Conservation (phyloP, 2,113 vertebrate genomes). For the Procavia capensis region DNA sequence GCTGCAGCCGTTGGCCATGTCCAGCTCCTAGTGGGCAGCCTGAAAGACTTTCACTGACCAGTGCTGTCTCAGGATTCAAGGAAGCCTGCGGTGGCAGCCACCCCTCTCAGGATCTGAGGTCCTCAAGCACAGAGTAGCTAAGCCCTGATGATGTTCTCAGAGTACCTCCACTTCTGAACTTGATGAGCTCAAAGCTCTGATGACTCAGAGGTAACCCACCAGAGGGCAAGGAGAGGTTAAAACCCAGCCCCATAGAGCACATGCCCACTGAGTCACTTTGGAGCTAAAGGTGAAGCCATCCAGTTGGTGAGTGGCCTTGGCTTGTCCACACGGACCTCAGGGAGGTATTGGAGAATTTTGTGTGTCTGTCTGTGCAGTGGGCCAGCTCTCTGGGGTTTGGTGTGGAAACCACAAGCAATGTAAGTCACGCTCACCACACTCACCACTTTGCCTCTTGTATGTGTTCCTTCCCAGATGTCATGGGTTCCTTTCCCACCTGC, state of each 20-base stretch:
- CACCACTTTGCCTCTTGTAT: not conserved
- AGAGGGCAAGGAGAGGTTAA: not conserved
- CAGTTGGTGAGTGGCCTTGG: not conserved
- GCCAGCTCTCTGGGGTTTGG: not conserved
- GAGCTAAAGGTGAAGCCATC: not conserved
- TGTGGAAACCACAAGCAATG: not conserved
- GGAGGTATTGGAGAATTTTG: not conserved
- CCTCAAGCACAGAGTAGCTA: not conserved
- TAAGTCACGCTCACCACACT: not conserved
- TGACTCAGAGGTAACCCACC: not conserved
- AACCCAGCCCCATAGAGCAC: not conserved
- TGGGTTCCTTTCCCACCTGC: no score
- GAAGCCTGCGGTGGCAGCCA: not conserved
- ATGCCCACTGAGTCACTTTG: not conserved
- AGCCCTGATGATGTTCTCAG: not conserved
- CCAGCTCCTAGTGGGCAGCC: not conserved
- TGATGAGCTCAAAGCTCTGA: not conserved
- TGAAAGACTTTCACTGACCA: not conserved
- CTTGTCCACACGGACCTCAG: not conserved
- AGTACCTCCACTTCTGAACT: not conserved
- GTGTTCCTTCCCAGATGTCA: not conserved
- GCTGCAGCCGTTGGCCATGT: not conserved
- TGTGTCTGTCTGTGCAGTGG: accelerated
- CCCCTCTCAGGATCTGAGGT: not conserved
- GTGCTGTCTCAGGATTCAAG: not conserved